Percentiles rank a stretch among this genome's conserved stretches.
These are phyloP conservation scores for Pachydiplax longipennis DNA, from an alignment of 2,888 invertebrate species.

Conservation along the genomic window DNA sequence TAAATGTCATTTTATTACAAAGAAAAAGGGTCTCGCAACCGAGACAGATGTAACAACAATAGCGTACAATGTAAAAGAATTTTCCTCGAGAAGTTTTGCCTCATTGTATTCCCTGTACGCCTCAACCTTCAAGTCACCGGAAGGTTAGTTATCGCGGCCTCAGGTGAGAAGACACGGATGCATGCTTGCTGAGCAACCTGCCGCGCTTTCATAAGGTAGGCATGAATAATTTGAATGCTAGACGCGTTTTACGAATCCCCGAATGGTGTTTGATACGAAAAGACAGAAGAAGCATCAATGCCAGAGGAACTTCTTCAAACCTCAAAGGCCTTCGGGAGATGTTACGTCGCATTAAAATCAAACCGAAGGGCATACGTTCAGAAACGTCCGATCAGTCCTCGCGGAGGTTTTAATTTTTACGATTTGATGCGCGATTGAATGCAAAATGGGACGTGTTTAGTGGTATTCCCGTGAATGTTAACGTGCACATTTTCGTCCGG, in stretches of 20 bases:
- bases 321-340: background rate
- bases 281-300: background rate
- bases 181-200: background rate
- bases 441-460: background rate
- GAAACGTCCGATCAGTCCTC: background rate
- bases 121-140: background rate
- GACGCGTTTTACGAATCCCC: background rate
- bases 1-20: too few species aligned
- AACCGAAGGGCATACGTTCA: background rate
- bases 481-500: too few species aligned
- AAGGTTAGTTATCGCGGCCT: background rate
- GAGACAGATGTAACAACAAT: background rate
- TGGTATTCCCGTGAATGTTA: too few species aligned
- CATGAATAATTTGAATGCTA: background rate
- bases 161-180: background rate
- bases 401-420: background rate
- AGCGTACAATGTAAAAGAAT: background rate
- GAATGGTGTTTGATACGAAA: background rate
- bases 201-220: background rate
- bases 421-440: background rate
- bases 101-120: conserved; percentile 11
- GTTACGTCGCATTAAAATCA: background rate
- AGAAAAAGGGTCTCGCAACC: too few species aligned
- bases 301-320: background rate
- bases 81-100: background rate